Evolutionary conservation across 2,888 invertebrate genomes (phyloP), one percentile per base, ranked within the genome.

Genomic region (Aricia artaxerxes): DNA sequence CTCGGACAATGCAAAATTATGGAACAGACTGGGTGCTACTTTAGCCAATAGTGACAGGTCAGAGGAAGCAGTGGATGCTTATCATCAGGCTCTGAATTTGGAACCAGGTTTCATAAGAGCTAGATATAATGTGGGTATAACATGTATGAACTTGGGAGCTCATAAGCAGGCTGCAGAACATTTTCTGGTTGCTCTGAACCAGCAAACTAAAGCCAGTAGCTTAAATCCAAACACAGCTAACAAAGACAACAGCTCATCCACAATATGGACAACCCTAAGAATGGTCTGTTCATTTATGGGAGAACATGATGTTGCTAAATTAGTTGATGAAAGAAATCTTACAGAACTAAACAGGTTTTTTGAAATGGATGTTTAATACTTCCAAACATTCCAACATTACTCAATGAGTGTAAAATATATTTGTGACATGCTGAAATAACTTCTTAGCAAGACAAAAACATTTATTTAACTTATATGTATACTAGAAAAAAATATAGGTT

Each of bases 21-120:
- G 99, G 99, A 99, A 99, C 91, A 97, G 99, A 85, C 95, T 99
- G 53, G 99, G 99, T 78, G 99, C 99, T 57, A 99, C 99, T 75
- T 92, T 99, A 85, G 99, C 99, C 16, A 99, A 99, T 90, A 98
- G 99, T 82, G 97, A 97, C 78, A 96, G 97, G 82, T 98, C 99
- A 60, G 99, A 99, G 86, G 98, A 99, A 94, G 99, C 99, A 4
- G 98, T 99, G 7, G 97, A 98, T 83, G 99, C 99, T 0, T 99
- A 99, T 89, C 97, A 98, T 87, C 96, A 96, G 86, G 99, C 99
- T 61, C 94, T 99, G 78, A 96, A 97, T 87, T 94, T 99, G 78
- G 97, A 98, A 81, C 99, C 99, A 6, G 99, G 99, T 2, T 99
- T 98, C 90, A 98, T 99, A 82, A 95, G 99, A 80, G 99, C 99